Evolutionary conservation across 2,113 vertebrate genomes (phyloP).

Genomic region (Oreochromis spilurus): DNA sequence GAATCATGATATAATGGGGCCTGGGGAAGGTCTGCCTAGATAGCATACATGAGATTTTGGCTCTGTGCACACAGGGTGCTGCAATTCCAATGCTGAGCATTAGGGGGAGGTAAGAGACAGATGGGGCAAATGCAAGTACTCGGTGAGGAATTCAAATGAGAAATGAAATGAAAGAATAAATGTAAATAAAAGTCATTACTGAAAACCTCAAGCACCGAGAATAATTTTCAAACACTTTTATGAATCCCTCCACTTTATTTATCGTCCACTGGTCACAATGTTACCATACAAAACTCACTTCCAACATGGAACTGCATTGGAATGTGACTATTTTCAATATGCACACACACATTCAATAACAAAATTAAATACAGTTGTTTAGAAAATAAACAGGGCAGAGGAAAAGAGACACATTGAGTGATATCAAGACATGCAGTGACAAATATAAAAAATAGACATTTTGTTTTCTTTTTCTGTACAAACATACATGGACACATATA

Average conservation of each 20-base stretch:
- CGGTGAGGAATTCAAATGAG: neutral
- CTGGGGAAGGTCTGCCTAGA: neutral
- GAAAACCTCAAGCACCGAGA: neutral
- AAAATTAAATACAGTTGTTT: slow-evolving; percentile 70
- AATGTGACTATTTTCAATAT: slow-evolving; percentile 37
- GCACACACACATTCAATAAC: slow-evolving; percentile 48
- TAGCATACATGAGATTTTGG: neutral
- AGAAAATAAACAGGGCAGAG: slow-evolving; percentile 50
- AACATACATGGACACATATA: slow-evolving; percentile 88
- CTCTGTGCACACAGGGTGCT: neutral
- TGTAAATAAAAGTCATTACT: neutral
- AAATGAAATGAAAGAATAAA: neutral
- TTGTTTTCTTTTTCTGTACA: slow-evolving; percentile 82
- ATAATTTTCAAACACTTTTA: neutral
- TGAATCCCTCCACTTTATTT: slow-evolving; percentile 63
- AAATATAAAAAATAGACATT: slow-evolving; percentile 99
- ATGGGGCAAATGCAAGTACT: slow-evolving; percentile 13
- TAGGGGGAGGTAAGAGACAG: slow-evolving; percentile 65
- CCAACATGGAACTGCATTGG: slow-evolving; percentile 61
- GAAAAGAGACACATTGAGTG: slow-evolving; percentile 40
- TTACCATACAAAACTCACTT: slow-evolving; percentile 61
- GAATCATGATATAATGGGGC: neutral
- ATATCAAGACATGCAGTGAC: slow-evolving; percentile 80
- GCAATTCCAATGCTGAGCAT: slow-evolving; percentile 53
- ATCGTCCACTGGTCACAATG: slow-evolving; percentile 57